These are phyloP conservation scores for Montipora efflorescens DNA, from an alignment of 64 coral and sea anemone genomes.

Conservation along the genomic window DNA sequence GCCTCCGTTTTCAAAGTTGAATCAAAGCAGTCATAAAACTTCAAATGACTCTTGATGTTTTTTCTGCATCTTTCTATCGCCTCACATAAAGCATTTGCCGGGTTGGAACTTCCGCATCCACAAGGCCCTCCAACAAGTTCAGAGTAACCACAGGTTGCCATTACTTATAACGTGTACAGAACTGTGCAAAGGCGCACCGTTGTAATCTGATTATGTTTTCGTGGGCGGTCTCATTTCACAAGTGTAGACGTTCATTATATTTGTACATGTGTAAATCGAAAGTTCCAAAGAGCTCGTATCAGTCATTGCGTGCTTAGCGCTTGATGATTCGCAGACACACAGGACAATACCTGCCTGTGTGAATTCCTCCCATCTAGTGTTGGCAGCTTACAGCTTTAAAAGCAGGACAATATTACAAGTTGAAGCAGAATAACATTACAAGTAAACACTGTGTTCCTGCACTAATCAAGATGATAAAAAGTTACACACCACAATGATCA, in stretches of 20 bases:
- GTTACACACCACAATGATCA: no score
- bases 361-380: neutral
- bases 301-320: neutral
- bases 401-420: neutral
- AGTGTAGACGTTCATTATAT: no score
- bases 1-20: neutral
- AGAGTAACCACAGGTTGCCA: slow-evolving; percentile 9
- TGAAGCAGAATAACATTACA: neutral
- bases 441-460: neutral
- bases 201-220: no score
- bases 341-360: neutral
- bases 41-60: no score
- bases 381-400: slow-evolving; percentile 12
- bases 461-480: neutral
- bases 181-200: no score
- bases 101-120: neutral
- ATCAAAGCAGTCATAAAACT: neutral
- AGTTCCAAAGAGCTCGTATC: neutral
- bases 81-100: no score
- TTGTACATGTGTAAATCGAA: no score
- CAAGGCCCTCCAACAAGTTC: neutral
- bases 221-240: no score
- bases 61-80: no score
- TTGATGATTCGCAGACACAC: neutral
- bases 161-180: neutral